Conservation (phyloP, 2,888 invertebrate genomes). For the Lycia hirtaria region DNA sequence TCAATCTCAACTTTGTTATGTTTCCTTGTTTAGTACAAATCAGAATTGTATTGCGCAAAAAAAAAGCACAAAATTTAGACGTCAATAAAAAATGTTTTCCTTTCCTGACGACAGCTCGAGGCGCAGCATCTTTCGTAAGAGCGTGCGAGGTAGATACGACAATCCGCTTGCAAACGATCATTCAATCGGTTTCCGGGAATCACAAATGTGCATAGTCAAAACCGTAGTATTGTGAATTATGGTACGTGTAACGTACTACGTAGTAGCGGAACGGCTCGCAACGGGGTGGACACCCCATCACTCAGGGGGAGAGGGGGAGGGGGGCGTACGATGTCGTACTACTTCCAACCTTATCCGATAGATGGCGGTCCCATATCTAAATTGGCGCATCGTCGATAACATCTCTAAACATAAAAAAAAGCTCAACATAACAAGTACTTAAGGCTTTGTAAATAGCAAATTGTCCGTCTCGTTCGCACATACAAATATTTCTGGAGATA, state of each 20-base stretch:
- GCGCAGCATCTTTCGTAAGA: constrained; percentile 19
- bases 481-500: no score
- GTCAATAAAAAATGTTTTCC: background rate
- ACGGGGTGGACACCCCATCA: constrained; percentile 8
- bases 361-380: constrained; percentile 73
- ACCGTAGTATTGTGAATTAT: constrained; percentile 38
- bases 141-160: constrained; percentile 21
- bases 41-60: background rate
- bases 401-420: constrained; percentile 46
- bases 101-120: background rate
- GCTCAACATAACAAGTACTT: no score
- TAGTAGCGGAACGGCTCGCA: constrained; percentile 48
- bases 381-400: constrained; percentile 70
- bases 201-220: constrained; percentile 39
- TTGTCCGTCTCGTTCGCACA: no score
- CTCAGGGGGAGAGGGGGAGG: constrained; percentile 10
- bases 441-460: no score
- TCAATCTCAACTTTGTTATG: background rate
- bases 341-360: constrained; percentile 59
- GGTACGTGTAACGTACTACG: constrained; percentile 61
- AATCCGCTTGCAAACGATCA: constrained; percentile 32
- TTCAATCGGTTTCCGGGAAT: constrained; percentile 33
- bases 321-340: constrained; percentile 22
- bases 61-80: background rate
- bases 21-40: background rate